These are phyloP conservation scores for Subacronicta megacephala DNA, from an alignment of 2,888 invertebrate genomes.

Conservation along the genomic window DNA sequence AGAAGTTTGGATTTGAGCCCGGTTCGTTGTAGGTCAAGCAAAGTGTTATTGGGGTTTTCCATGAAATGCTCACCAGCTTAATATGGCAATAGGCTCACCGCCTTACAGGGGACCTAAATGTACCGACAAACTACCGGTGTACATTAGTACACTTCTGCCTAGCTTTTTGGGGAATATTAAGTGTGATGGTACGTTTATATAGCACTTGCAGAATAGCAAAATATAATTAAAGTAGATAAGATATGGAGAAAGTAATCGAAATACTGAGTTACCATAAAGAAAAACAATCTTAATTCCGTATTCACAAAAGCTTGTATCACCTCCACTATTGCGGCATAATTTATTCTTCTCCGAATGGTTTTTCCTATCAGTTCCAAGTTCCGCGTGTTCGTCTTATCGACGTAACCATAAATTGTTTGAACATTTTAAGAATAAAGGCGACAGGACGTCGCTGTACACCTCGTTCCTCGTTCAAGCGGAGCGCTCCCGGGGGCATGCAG, in stretches of 20 bases:
- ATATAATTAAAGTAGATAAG: too few relatives aligned
- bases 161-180: too few relatives aligned
- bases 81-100: too few relatives aligned
- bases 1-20: too few relatives aligned
- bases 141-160: too few relatives aligned
- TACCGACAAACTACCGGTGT: too few relatives aligned
- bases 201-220: too few relatives aligned
- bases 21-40: too few relatives aligned
- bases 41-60: too few relatives aligned
- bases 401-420: conserved; percentile 69
- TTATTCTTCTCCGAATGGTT: conserved; percentile 45
- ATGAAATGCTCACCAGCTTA: too few relatives aligned
- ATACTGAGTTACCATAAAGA: neutral
- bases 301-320: conserved; percentile 10
- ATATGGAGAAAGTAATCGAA: too few relatives aligned
- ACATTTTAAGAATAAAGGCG: conserved; percentile 53
- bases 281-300: neutral
- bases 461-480: conserved; percentile 52
- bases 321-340: conserved; percentile 16
- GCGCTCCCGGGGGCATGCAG: conserved; percentile 37
- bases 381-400: conserved; percentile 69
- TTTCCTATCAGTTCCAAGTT: conserved; percentile 58
- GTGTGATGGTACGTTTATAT: neutral
- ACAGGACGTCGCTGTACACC: conserved; percentile 31
- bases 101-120: too few relatives aligned